Evolutionary conservation across 1,140 invertebrate species (phyloP), one percentile per base, ranked within the genome.

Genomic region (Cydia fagiglandana): DNA sequence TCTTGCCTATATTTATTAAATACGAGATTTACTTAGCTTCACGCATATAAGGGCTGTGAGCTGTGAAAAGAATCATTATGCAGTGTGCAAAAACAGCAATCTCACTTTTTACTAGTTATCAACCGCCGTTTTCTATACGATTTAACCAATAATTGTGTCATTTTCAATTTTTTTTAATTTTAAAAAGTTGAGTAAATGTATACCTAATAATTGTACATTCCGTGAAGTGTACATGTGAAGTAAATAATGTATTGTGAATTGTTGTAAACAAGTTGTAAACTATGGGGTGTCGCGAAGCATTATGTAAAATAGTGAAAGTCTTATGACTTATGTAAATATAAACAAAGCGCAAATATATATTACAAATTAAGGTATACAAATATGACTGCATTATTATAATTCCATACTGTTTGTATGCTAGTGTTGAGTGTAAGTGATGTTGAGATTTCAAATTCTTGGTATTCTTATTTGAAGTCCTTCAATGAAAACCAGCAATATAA

Each of bases 291-390:
- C 17, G 50, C 13, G 50, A 50, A 53, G n/a, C 45, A 15, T 47
- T 53, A 17, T 53, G 56, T 61, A 61, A 61, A 24, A 61, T 61
- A 61, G n/a, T 10, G 17, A 53, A n/a, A 24, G 17, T 61, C 20
- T 24, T 24, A 24, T 10, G 20, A 61, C 20, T 61, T 12, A 12
- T 61, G 56, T 61, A 61, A 20, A 61, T 61, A 61, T 61, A 61
- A 24, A 56, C 53, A 61, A 61, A 61, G 56, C 56, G 56, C 56
- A 61, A 61, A 61, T 61, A 61, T 61, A 24, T 56, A 61, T 61
- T 20, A 61, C 20, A 61, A 24, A 53, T 53, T 53, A n/a, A 4
- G 45, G 45, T n/a, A 53, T 15, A 50, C 47, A 53, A n/a, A 53
- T n/a, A 17, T 53, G 50, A 53, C 50, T 53, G 50, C 56, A 17